phyloP scores from a whole-genome alignment of 2,113 vertebrate genomes.

The Alligator mississippiensis region DNA sequence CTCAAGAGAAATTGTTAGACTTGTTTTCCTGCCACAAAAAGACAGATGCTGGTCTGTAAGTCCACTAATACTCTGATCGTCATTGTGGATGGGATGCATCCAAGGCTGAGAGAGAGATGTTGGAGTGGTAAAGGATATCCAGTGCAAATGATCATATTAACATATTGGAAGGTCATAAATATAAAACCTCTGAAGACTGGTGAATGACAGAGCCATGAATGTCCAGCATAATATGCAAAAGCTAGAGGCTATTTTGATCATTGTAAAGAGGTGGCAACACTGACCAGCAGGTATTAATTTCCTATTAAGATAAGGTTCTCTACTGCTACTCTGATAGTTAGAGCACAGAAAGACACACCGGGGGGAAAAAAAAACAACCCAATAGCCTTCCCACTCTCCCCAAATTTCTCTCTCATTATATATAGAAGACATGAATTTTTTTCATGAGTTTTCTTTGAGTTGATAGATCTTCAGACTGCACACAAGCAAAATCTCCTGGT shows the following conservation, averaged over 20 bases:
- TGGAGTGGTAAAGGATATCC: neutral
- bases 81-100: neutral
- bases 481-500: neutral
- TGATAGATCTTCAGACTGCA: neutral
- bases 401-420: no score
- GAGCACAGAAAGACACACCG: neutral
- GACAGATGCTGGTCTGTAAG: neutral
- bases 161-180: neutral
- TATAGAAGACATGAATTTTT: neutral
- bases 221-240: neutral
- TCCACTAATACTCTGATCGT: conserved; percentile 4
- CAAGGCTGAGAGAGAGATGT: neutral
- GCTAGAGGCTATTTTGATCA: neutral
- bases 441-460: neutral
- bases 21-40: neutral
- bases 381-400: neutral
- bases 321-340: neutral
- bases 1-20: neutral
- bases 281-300: neutral
- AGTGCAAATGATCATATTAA: neutral
- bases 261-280: neutral
- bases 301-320: neutral
- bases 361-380: neutral
- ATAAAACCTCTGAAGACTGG: neutral
- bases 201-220: neutral